Evolutionary conservation across 2,113 vertebrate species (phyloP), one percentile per base, ranked within the genome.

Genomic region (Pelecanoides urinatrix): DNA sequence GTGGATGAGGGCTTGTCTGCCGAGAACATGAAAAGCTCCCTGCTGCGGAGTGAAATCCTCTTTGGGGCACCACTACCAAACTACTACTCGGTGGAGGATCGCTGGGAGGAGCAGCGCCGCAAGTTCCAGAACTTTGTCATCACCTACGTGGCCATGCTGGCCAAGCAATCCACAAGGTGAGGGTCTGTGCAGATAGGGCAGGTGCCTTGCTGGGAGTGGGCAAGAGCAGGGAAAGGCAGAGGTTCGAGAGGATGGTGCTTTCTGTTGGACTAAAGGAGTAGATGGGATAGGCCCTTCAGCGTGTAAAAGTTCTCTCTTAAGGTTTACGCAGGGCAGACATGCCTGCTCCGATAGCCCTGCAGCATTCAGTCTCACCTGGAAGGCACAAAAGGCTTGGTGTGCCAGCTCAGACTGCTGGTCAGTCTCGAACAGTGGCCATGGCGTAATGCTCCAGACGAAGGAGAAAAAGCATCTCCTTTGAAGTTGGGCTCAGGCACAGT

Each of bases 101-200:
- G 99, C 85, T 98, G 98, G 75, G 98, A 99, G 40, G 99, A 99
- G 91, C 99, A 99, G 96, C 98, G 99, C 86, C 96, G 34, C 50
- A 99, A 98, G 96, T 99, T 99, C 96, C 99, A 99, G 97, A 98
- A 98, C 94, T 99, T 99, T 6, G 99, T 99, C 53, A 98, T 99
- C 91, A 98, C 99, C 81, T 99, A 99, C 0, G 99, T 99, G 67
- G 98, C 98, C 81, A 98, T 99, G 97, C 96, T 99, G 94, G 98
- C 99, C 97, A 99, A 99, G 79, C 99, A 99, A 55, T 99, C 99
- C 36, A 99, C 99, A 9, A 99, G 99, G 99, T 99, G 96, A 97
- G 98, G 49, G 7, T 8, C 30, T 65, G 56, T 45, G 36, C 32
- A 59, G 86, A 8, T 32, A 59, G 58, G 61, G 72, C 83, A 40